phyloP scores from a whole-genome alignment of 2,888 invertebrate species.

The Gasteruption jaculator region DNA sequence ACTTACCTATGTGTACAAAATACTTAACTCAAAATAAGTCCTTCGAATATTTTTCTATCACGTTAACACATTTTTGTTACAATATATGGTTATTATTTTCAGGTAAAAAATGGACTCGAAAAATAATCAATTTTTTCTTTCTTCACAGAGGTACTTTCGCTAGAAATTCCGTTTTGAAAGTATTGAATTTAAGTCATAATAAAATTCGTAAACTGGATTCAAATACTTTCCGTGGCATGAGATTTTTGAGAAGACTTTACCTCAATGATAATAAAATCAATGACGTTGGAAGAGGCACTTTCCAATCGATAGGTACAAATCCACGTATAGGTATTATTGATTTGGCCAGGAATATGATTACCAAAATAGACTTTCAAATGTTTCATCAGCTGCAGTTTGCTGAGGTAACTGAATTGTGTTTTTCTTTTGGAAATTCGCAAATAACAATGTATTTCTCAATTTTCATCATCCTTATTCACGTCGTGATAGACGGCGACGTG shows the following conservation, averaged over 20 bases:
- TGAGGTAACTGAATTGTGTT: slow-evolving; percentile 59
- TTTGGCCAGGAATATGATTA: slow-evolving; percentile 73
- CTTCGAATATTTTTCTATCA: too few relatives aligned
- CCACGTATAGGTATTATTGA: slow-evolving; percentile 86
- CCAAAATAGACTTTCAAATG: slow-evolving; percentile 83
- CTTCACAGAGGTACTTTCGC: slow-evolving; percentile 79
- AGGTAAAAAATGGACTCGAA: too few relatives aligned
- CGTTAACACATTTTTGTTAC: too few relatives aligned
- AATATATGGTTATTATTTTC: too few relatives aligned
- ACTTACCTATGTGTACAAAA: too few relatives aligned
- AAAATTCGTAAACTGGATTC: slow-evolving; percentile 76
- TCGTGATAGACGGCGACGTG: too few relatives aligned
- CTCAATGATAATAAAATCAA: slow-evolving; percentile 77
- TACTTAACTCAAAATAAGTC: too few relatives aligned
- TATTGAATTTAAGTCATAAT: slow-evolving; percentile 76
- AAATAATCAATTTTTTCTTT: slow-evolving; percentile 18
- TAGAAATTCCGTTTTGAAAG: slow-evolving; percentile 76
- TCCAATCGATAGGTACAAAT: slow-evolving; percentile 69
- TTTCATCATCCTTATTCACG: too few relatives aligned
- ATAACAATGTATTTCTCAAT: too few relatives aligned
- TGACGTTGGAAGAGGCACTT: slow-evolving; percentile 79
- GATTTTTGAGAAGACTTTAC: slow-evolving; percentile 75
- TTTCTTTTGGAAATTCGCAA: too few relatives aligned
- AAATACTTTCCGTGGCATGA: slow-evolving; percentile 83
- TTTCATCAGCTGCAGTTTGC: slow-evolving; percentile 78